A percentile compares a stretch with the other conserved stretches of the same genome.
phyloP scores from a whole-genome alignment of 2,113 vertebrate genomes.

The Rutilus rutilus region DNA sequence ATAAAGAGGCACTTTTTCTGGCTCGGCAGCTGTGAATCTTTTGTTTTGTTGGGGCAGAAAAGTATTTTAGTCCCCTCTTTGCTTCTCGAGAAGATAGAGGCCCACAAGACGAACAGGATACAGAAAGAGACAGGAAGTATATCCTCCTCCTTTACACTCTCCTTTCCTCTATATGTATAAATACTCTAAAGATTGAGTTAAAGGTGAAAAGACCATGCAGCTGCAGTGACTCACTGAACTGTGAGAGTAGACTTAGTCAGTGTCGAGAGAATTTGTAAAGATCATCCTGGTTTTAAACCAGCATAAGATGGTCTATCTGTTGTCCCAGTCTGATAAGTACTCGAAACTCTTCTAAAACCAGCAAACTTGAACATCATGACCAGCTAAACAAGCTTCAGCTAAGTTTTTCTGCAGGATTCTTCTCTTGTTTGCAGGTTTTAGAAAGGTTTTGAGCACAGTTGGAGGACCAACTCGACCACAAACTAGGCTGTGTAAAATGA shows the following conservation, averaged over 20 bases:
- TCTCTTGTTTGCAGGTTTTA: too few species aligned
- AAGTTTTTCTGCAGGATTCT: too few species aligned
- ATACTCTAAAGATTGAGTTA: background rate
- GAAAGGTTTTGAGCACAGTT: background rate
- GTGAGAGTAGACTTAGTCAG: background rate
- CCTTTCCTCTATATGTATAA: constrained; percentile 2
- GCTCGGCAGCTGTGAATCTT: constrained; percentile 1
- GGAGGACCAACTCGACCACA: background rate
- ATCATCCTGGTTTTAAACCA: background rate
- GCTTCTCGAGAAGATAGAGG: background rate
- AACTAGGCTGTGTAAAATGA: too few species aligned
- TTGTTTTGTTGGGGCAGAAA: constrained; percentile 12
- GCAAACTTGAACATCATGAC: background rate
- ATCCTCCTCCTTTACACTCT: background rate
- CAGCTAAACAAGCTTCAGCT: too few species aligned
- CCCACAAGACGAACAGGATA: background rate
- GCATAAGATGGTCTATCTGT: background rate
- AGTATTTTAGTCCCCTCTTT: background rate
- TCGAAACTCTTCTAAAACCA: background rate
- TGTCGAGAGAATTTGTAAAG: background rate
- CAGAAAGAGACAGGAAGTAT: background rate
- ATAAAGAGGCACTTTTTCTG: constrained; percentile 20
- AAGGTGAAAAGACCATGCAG: constrained; percentile 2
- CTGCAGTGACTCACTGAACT: constrained; percentile 7
- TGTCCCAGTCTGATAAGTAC: background rate